A percentile compares a stretch with the other conserved stretches of the same genome.
These are phyloP conservation scores for Hoplostethus mediterraneus DNA, from an alignment of 2,797 vertebrate species.

Conservation along the genomic window DNA sequence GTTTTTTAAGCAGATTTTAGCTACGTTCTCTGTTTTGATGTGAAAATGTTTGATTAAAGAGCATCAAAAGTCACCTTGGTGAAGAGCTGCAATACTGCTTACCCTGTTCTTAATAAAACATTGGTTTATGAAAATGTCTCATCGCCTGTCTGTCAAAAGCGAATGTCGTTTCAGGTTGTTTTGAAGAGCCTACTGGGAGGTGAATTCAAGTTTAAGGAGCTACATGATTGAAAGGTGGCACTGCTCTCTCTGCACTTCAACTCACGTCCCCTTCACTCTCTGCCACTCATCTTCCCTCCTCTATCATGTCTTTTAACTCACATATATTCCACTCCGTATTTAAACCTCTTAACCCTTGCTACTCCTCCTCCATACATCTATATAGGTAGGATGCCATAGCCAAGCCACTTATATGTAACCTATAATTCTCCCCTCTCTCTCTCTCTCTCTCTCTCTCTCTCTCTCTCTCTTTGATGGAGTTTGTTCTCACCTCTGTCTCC, in stretches of 20 bases:
- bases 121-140: not conserved
- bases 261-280: not conserved
- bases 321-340: too few relatives aligned
- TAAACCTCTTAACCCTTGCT: not conserved
- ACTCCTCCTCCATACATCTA: not conserved
- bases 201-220: not conserved
- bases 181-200: not conserved
- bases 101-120: not conserved
- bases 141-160: not conserved
- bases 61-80: too few relatives aligned
- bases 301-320: not conserved
- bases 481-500: constrained; percentile 11
- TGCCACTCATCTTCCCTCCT: not conserved
- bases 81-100: too few relatives aligned
- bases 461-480: not conserved
- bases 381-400: not conserved
- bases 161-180: not conserved
- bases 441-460: too few relatives aligned
- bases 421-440: constrained; percentile 5
- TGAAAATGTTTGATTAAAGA: too few relatives aligned
- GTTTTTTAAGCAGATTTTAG: too few relatives aligned
- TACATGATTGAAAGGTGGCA: not conserved
- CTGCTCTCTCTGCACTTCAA: not conserved
- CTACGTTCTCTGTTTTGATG: too few relatives aligned
- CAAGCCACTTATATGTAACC: constrained; percentile 10